phyloP scores from a whole-genome alignment of 1,140 invertebrate genomes.

The Catajapyx aquilonaris region DNA sequence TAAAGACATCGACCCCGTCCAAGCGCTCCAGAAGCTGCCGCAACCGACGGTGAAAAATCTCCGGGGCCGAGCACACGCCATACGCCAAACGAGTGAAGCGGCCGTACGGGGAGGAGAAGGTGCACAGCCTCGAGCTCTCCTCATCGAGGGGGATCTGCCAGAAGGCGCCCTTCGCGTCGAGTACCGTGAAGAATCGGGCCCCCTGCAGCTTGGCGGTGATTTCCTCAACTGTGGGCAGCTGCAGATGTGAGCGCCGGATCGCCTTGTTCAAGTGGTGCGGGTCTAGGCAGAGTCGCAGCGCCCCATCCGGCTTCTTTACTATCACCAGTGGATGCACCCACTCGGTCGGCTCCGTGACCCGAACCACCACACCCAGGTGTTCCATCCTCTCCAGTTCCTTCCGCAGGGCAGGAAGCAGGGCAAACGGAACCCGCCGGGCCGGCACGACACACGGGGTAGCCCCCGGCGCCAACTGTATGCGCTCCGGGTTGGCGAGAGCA shows the following conservation, averaged over 20 bases:
- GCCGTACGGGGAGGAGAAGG: neutral
- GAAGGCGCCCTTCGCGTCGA: constrained; percentile 13
- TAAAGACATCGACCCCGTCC: constrained; percentile 15
- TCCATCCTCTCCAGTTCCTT: constrained; percentile 14
- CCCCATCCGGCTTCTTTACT: constrained; percentile 12
- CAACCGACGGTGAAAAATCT: constrained; percentile 17
- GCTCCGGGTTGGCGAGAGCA: neutral
- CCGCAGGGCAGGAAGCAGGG: neutral
- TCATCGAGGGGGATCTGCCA: constrained; percentile 13
- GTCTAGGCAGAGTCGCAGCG: constrained; percentile 16
- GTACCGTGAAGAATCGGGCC: constrained; percentile 9
- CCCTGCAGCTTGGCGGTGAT: constrained; percentile 5
- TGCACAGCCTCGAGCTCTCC: constrained; percentile 3
- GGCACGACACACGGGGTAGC: neutral
- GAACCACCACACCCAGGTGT: constrained; percentile 9
- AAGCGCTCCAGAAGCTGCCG: constrained; percentile 15
- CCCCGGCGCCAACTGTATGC: neutral
- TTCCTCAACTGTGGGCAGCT: constrained; percentile 10
- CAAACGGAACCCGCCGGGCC: neutral
- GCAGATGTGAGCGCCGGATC: constrained; percentile 12
- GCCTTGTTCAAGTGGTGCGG: constrained; percentile 15
- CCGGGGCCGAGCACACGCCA: constrained; percentile 15
- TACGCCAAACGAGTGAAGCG: constrained; percentile 14
- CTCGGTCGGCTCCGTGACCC: constrained; percentile 16
- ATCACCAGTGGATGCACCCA: constrained; percentile 14